Conservation (phyloP, 2,888 invertebrate species). For the Nomada ruficornis region DNA sequence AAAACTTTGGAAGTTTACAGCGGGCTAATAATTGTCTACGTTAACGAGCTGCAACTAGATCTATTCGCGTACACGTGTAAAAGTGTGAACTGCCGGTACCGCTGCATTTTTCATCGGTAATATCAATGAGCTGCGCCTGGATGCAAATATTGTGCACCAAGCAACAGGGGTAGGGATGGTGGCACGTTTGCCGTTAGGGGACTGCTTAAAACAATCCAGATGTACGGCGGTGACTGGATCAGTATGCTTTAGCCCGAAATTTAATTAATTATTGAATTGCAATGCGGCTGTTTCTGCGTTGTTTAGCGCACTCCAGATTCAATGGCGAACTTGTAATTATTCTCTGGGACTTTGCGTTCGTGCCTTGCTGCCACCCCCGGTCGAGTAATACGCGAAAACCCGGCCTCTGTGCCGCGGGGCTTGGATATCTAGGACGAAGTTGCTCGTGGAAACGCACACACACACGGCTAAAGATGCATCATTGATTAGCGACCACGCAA, state of each 20-base stretch:
- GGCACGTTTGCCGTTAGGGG: constrained; percentile 12
- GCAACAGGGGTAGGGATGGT: neutral
- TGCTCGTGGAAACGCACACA: constrained; percentile 26
- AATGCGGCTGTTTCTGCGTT: constrained; percentile 56
- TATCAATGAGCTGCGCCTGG: too few relatives aligned
- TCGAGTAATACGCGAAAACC: constrained; percentile 47
- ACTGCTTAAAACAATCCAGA: constrained; percentile 28
- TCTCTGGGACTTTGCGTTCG: constrained; percentile 49
- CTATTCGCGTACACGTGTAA: constrained; percentile 20
- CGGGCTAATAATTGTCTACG: constrained; percentile 22
- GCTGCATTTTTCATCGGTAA: neutral
- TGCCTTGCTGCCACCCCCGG: constrained; percentile 26
- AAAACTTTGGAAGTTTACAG: constrained; percentile 9
- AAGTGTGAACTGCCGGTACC: neutral
- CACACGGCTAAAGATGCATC: constrained; percentile 54
- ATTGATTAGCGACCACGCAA: constrained; percentile 63
- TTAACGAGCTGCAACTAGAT: constrained; percentile 32
- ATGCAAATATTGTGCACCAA: neutral
- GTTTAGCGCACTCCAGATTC: constrained; percentile 62
- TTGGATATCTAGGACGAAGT: constrained; percentile 58
- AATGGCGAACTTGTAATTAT: constrained; percentile 67
- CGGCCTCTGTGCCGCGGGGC: constrained; percentile 36
- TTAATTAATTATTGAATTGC: constrained; percentile 64
- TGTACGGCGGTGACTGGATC: constrained; percentile 12
- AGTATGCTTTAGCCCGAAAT: constrained; percentile 46